Evolutionary conservation across 2,888 invertebrate genomes (phyloP).

Genomic region (Cataglyphis livida): DNA sequence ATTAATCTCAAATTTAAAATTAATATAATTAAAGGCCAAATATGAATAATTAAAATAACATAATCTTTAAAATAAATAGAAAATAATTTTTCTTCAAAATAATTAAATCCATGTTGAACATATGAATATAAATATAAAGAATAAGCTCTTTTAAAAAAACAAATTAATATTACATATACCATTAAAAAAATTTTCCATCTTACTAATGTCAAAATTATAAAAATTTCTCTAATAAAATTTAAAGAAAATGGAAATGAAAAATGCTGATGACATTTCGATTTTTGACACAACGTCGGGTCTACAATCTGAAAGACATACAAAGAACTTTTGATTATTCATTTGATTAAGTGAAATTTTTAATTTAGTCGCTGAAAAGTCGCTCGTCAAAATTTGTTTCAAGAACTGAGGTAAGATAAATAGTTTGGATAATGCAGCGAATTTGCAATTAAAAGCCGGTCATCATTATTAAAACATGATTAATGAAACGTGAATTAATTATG

Average conservation of each 20-base stretch:
- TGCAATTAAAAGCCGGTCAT: background rate
- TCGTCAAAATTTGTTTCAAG: background rate
- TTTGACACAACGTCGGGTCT: background rate
- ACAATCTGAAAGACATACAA: background rate
- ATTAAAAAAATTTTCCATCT: no score
- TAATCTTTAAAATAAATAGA: conserved; percentile 86
- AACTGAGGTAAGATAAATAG: background rate
- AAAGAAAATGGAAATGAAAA: background rate
- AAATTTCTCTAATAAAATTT: no score
- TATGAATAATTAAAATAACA: conserved; percentile 89
- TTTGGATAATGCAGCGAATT: background rate
- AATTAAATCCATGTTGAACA: conserved; percentile 71
- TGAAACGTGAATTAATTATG: background rate
- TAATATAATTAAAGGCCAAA: conserved; percentile 88
- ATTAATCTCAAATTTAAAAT: conserved; percentile 89
- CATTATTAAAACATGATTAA: background rate
- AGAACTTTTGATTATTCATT: background rate
- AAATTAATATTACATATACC: background rate
- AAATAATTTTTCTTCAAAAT: conserved; percentile 88
- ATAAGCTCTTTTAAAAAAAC: background rate
- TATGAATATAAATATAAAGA: background rate
- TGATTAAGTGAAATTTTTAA: background rate
- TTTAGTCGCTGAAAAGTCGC: background rate
- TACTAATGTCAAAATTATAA: no score
- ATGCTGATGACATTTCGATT: conserved; percentile 81